Base-by-base conservation (phyloP, 1,140 invertebrate species). In the Oncopeltus fasciatus region DNA sequence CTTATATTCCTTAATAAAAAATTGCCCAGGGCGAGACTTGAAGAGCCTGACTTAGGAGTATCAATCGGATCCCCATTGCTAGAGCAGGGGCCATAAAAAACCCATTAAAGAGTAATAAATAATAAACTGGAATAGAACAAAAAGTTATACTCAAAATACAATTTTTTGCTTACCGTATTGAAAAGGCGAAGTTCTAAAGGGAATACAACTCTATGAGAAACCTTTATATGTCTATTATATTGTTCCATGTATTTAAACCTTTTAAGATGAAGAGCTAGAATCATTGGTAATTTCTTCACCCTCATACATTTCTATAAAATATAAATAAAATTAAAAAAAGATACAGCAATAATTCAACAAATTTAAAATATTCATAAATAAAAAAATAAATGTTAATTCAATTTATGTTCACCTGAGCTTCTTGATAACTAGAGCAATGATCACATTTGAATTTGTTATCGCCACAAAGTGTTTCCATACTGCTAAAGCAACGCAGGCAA, bases 401-500 rank as follows among this genome's bases (percentile, higher is more conserved):
- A 38, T 14, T 8, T 38, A 14, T 38, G 5, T 38, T 8, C 16
- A 90, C 89, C 74, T 90, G 87, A 43, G 95, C 96, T 80, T 99
- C 96, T 76, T 99, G 95, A 76, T 99, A 98, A 74, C 92, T 96
- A 74, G 92, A 94, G 74, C 97, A 99, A 68, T 96, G 91, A 78
- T 99, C 95, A 79, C 97, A 99, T 77, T 97, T 98, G 73, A 99
- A 99, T 78, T 99, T 99, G 78, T 98, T 97, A 74, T 99, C 96
- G 70, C 90, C 93, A 77, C 94, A 95, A n/a, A 99, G 79, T 16
- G 95, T 99, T 75, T 99, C 96, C 63, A 94, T 98, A 75, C 95
- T 95, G 70, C 92, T 96, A 75, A 98, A 99, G 73, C 92, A 96
- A 66, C 91, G 82, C 64, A 99, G 80, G 79, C 97, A 99, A 74